Evolutionary conservation across 2,888 invertebrate species (phyloP).

Genomic region (Poecilus cupreus): DNA sequence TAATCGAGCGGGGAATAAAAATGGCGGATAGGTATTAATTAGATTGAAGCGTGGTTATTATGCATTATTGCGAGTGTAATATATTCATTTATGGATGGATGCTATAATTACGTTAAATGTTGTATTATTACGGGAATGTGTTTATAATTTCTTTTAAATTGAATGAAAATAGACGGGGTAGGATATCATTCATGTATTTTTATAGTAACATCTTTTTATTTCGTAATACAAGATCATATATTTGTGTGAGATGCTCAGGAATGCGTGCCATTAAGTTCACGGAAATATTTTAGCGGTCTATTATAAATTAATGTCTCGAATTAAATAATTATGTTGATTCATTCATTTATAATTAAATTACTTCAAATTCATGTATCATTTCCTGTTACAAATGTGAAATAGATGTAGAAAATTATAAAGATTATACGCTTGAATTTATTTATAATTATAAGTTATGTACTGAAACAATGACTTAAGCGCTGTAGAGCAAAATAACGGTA

Average conservation of each 20-base stretch:
- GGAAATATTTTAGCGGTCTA: background rate
- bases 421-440: conserved; percentile 22
- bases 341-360: background rate
- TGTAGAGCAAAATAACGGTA: background rate
- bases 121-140: background rate
- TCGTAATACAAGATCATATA: background rate
- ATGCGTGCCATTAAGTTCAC: background rate
- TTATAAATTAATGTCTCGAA: background rate
- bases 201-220: too few species aligned
- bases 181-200: too few species aligned
- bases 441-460: conserved; percentile 21
- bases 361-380: background rate
- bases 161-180: too few species aligned
- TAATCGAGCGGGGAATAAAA: background rate
- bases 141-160: background rate
- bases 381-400: conserved; percentile 17
- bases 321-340: background rate
- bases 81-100: conserved; percentile 3
- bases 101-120: background rate
- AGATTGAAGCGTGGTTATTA: conserved; percentile 18
- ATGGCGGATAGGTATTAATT: conserved; percentile 10
- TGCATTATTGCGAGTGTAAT: conserved; percentile 14
- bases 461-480: background rate
- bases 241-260: background rate
- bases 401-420: conserved; percentile 6